phyloP scores from a whole-genome alignment of 2,113 vertebrate species.

The Telmatochromis bifrenatus region DNA sequence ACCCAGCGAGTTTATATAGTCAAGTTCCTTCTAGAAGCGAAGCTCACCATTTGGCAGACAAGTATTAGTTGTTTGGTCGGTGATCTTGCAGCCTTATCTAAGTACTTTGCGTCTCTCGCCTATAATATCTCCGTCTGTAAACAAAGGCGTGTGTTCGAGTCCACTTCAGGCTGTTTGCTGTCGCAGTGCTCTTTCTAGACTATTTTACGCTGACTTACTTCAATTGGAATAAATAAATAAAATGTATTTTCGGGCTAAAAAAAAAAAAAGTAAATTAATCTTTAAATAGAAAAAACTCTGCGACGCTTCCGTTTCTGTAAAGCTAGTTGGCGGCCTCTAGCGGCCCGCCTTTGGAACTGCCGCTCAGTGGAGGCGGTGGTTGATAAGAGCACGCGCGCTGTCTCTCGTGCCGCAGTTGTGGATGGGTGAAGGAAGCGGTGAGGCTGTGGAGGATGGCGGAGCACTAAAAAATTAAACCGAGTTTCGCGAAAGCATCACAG shows the following conservation, averaged over 20 bases:
- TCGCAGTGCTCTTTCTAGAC: background rate
- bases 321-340: conserved; percentile 2
- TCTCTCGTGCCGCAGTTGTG: background rate
- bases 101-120: background rate
- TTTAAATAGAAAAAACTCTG: background rate
- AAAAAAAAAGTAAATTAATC: background rate
- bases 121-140: background rate
- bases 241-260: background rate
- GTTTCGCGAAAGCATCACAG: background rate
- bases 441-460: background rate
- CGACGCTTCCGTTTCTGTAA: background rate
- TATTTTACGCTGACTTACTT: background rate
- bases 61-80: background rate
- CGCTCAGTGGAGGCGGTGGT: background rate
- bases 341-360: background rate
- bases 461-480: background rate
- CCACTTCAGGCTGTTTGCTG: background rate
- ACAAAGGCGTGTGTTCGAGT: background rate
- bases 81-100: background rate
- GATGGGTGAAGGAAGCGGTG: background rate
- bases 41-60: background rate
- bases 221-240: background rate
- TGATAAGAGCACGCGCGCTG: conserved; percentile 1
- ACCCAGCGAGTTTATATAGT: background rate
- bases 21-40: background rate